These are phyloP conservation scores for Bathynomus jamesi DNA, from an alignment of 1,140 invertebrate species.

Conservation along the genomic window DNA sequence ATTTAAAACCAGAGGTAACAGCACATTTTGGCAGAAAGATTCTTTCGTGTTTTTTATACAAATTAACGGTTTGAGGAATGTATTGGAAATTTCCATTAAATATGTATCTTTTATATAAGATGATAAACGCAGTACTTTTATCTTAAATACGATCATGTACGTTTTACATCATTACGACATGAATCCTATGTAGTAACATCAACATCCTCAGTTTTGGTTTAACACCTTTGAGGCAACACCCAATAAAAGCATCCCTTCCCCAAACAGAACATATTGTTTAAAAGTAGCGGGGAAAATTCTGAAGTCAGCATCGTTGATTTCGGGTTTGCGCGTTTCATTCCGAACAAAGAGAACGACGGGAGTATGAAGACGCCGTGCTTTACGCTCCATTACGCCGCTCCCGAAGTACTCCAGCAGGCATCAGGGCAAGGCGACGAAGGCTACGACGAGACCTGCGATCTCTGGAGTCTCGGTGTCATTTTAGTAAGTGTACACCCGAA, in stretches of 20 bases:
- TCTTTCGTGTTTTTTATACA: no score
- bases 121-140: no score
- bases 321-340: slow-evolving; percentile 71
- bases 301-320: slow-evolving; percentile 65
- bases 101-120: no score
- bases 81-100: no score
- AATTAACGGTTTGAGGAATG: no score
- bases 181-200: no score
- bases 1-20: not conserved
- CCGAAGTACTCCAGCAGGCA: slow-evolving; percentile 64
- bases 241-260: no score
- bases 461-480: slow-evolving; percentile 87
- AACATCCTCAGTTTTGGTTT: no score
- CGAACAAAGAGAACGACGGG: slow-evolving; percentile 49
- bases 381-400: slow-evolving; percentile 82
- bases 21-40: no score
- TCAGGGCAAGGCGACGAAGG: slow-evolving; percentile 44
- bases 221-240: no score
- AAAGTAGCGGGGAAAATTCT: slow-evolving; percentile 36
- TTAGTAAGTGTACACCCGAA: slow-evolving; percentile 58
- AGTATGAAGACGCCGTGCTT: slow-evolving; percentile 73
- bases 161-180: no score
- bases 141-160: no score
- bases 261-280: slow-evolving; percentile 39
- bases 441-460: slow-evolving; percentile 82